A percentile compares a stretch with the other conserved stretches of the same genome.
Evolutionary conservation across 92 coral and sea anemone genomes (phyloP).

Genomic region (Umimayanthus chanpuru): DNA sequence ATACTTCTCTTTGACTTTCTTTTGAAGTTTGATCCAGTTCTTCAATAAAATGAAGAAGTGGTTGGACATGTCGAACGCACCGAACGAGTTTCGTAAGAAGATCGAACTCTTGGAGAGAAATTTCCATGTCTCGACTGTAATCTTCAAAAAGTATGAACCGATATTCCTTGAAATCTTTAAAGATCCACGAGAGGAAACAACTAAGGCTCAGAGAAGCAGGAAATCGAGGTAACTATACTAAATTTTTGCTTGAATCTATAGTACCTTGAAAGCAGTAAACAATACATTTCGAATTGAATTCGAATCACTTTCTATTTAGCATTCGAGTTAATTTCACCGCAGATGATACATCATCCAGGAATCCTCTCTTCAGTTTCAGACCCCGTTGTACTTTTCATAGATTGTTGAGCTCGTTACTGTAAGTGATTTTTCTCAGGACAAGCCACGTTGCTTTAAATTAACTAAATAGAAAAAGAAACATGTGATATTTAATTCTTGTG

Average conservation of each 20-base stretch:
- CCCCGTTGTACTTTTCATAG: not conserved
- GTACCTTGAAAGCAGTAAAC: conserved; percentile 47
- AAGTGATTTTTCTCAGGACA: not conserved
- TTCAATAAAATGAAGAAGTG: conserved; percentile 98
- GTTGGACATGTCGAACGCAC: conserved; percentile 96
- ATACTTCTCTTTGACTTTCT: conserved; percentile 43
- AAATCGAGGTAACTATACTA: conserved; percentile 82
- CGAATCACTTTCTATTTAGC: conserved; percentile 40
- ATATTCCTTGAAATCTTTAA: conserved; percentile 89
- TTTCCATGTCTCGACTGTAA: conserved; percentile 96
- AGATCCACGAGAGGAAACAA: conserved; percentile 77
- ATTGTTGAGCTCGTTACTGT: not conserved
- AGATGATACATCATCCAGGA: conserved; percentile 18
- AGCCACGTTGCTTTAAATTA: conserved; percentile 9
- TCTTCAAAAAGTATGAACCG: conserved; percentile 92
- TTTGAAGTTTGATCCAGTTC: conserved; percentile 88
- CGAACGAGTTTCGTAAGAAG: conserved; percentile 88
- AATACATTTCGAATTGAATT: conserved; percentile 44
- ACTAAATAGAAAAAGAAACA: conserved; percentile 42
- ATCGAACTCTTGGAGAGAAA: conserved; percentile 92
- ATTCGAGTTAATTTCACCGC: conserved; percentile 25
- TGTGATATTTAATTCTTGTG: conserved; percentile 58
- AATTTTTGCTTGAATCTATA: conserved; percentile 34
- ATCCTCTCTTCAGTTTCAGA: not conserved
- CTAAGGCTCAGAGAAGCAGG: conserved; percentile 83